Conservation (phyloP, 30 jellyfish, hydroid and myxozoan species). For the Pseudorhiza aurosa region DNA sequence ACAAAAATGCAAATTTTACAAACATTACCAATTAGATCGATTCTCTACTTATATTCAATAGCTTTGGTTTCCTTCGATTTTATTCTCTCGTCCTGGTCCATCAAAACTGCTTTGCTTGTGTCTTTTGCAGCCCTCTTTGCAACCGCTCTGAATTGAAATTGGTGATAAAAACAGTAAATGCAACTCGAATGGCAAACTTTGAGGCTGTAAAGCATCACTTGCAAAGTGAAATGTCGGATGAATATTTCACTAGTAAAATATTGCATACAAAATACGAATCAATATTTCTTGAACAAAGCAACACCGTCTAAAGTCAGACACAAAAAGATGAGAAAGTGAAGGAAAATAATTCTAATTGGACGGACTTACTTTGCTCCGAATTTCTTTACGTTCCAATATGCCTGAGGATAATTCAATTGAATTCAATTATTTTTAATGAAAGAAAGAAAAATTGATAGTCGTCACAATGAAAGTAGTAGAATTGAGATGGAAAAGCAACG, state of each 20-base stretch:
- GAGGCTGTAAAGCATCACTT: neutral
- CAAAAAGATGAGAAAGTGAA: too few relatives aligned
- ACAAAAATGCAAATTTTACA: too few relatives aligned
- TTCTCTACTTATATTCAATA: neutral
- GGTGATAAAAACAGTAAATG: neutral
- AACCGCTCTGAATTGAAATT: constrained; percentile 73
- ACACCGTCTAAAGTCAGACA: too few relatives aligned
- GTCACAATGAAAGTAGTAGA: too few relatives aligned
- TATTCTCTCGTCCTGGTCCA: constrained; percentile 41
- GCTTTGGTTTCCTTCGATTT: constrained; percentile 3
- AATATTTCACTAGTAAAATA: too few relatives aligned
- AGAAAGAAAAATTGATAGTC: neutral
- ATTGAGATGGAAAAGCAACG: too few relatives aligned
- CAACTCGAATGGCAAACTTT: neutral
- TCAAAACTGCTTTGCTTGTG: constrained; percentile 86
- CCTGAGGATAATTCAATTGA: constrained; percentile 37
- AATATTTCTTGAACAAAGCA: too few relatives aligned
- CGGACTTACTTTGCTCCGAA: constrained; percentile 97
- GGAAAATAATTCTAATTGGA: too few relatives aligned
- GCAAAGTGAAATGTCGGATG: too few relatives aligned
- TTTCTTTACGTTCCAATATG: constrained; percentile 86
- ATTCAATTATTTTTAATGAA: neutral
- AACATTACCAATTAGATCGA: neutral
- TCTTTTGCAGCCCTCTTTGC: constrained; percentile 91
- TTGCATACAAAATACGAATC: neutral